Conservation (phyloP, 2,113 vertebrate species). For the Petaurus breviceps region DNA sequence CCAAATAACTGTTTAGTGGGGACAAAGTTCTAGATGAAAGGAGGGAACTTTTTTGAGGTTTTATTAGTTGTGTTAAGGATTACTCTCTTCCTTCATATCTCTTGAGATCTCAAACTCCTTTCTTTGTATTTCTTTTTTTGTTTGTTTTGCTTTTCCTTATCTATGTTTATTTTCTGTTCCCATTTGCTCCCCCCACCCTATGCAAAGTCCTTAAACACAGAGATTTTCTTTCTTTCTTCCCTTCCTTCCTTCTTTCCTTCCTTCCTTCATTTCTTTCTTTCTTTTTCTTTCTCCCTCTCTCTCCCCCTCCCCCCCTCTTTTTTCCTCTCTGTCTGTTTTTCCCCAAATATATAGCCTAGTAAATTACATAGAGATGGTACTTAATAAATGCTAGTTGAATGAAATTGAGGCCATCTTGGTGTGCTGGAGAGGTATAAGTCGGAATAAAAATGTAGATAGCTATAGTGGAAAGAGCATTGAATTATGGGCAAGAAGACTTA, state of each 20-base stretch:
- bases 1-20: neutral
- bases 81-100: neutral
- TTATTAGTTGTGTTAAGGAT: neutral
- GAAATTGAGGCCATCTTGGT: neutral
- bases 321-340: too few species aligned
- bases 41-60: neutral
- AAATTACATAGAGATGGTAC: too few species aligned
- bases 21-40: neutral
- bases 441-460: neutral
- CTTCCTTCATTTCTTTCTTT: too few species aligned
- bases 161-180: neutral
- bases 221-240: neutral
- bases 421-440: neutral
- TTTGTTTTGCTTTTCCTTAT: neutral
- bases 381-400: neutral
- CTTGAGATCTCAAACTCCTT: neutral
- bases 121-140: neutral
- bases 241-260: too few species aligned
- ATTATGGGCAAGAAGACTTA: neutral
- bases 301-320: too few species aligned
- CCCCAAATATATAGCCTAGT: neutral
- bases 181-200: neutral
- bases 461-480: neutral
- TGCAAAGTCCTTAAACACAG: neutral
- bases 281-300: too few species aligned